phyloP scores from a whole-genome alignment of 2,113 vertebrate genomes.

The Bufo bufo region DNA sequence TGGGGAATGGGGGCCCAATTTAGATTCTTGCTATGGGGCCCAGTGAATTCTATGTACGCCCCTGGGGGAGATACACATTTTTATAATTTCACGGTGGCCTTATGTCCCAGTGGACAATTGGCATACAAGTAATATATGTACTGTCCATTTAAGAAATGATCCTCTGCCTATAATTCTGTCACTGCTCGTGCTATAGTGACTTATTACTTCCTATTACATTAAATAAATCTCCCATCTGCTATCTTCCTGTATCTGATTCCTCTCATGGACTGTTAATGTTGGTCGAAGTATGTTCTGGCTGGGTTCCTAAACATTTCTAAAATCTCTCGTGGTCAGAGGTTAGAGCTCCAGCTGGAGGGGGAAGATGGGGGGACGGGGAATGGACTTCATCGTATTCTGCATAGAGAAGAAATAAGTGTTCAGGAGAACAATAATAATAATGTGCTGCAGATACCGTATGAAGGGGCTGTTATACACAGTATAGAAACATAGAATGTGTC shows the following conservation, averaged over 20 bases:
- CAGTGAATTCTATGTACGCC: too few relatives aligned
- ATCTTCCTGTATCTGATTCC: conserved; percentile 27
- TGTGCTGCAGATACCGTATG: neutral
- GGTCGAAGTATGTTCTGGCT: conserved; percentile 16
- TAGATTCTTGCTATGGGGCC: too few relatives aligned
- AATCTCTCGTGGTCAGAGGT: conserved; percentile 13
- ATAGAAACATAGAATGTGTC: too few relatives aligned
- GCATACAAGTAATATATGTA: neutral
- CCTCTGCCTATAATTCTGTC: neutral
- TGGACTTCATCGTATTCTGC: neutral
- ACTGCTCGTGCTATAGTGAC: neutral
- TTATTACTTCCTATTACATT: conserved; percentile 29
- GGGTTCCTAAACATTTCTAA: conserved; percentile 1
- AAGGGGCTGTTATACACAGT: too few relatives aligned
- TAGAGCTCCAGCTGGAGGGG: conserved; percentile 29
- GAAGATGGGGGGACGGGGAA: neutral
- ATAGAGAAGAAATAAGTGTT: neutral
- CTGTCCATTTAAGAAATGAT: neutral
- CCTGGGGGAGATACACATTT: neutral
- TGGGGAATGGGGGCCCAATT: too few relatives aligned
- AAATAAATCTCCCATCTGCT: neutral
- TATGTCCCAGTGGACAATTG: neutral
- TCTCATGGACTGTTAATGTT: conserved; percentile 28
- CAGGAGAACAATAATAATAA: neutral
- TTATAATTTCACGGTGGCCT: neutral